Evolutionary conservation across 2,797 vertebrate species (phyloP), one percentile per base, ranked within the genome.

Genomic region (Graptemys geographica): DNA sequence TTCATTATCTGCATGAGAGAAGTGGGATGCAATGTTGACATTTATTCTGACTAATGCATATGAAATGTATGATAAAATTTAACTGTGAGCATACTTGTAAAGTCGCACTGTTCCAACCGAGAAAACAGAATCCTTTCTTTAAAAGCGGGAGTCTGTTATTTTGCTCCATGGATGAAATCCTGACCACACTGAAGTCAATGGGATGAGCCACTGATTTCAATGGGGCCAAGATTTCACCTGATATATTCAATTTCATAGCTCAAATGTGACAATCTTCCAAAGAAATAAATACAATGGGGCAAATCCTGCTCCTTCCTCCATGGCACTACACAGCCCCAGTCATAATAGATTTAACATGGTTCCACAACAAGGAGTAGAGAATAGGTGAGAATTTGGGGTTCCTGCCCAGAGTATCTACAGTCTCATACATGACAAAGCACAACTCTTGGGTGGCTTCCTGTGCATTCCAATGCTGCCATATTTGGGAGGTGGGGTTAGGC

Each of bases 1-100:
- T 27, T 96, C 44, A 18, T 85, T 44, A 21, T 84, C 99, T 99
- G 96, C 23, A 44, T 83, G 92, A 96, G 80, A 87, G 55, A 97
- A 90, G 92, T 6, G 13, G 76, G 19, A 86, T 92, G 85, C 76
- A 86, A 2, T 89, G 21, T 1, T 27, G 23, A 10, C 31, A 15
- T 69, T 84, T 62, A 5, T 79, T 89, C 82, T 27, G 56, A 87
- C 37, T 3, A 19, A 78, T 72, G 79, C 65, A 81, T 8, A 65
- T 5, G 84, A 90, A 69, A 56, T 4, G 3, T 52, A 52, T 6
- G 5, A 86, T 4, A 83, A 78, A 86, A 55, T 56, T 88, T 85
- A 78, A 13, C 51, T 69, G 6, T 11, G 82, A 37, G 3, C 4
- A 78, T 88, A 19, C 11, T 88, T 88, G 1, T 78, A 78, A 87